Evolutionary conservation across 2,888 invertebrate species (phyloP).

Genomic region (Apotomis turbidana): DNA sequence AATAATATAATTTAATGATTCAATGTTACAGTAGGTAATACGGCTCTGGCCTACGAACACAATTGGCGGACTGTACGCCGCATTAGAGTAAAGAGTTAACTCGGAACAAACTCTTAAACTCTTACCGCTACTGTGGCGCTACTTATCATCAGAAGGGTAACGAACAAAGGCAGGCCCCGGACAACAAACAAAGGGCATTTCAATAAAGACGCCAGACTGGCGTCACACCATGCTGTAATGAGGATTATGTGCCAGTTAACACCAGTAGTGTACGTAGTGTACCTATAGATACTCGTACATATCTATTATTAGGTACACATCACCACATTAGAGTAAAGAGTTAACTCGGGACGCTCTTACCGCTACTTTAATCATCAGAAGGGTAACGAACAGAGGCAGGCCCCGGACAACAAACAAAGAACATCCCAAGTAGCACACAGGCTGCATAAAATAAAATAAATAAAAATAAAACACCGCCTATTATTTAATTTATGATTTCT

Average conservation of each 20-base stretch:
- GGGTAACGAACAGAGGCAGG: conserved; percentile 56
- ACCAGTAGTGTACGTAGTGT: too few species aligned
- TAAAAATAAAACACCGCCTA: too few species aligned
- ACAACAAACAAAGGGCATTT: conserved; percentile 61
- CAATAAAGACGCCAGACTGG: conserved; percentile 53
- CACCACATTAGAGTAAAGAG: neutral
- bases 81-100: neutral
- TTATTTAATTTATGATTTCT: too few species aligned
- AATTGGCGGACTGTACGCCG: neutral
- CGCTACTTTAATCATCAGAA: conserved; percentile 29
- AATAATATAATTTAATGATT: too few species aligned
- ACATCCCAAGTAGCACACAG: too few species aligned
- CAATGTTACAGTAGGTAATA: too few species aligned
- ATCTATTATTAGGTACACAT: too few species aligned
- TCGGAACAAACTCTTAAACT: conserved; percentile 8
- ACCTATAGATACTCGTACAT: too few species aligned
- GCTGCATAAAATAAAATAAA: too few species aligned
- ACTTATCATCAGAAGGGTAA: conserved; percentile 41
- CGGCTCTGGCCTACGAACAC: too few species aligned
- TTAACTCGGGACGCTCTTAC: conserved; percentile 4
- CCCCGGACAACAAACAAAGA: conserved; percentile 56
- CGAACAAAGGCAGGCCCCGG: conserved; percentile 56
- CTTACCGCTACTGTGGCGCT: conserved; percentile 20
- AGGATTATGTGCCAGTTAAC: neutral
- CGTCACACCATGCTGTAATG: conserved; percentile 53